A percentile compares a stretch with the other conserved stretches of the same genome.
Conservation (phyloP, 2,888 invertebrate genomes). For the Agrochola litura region DNA sequence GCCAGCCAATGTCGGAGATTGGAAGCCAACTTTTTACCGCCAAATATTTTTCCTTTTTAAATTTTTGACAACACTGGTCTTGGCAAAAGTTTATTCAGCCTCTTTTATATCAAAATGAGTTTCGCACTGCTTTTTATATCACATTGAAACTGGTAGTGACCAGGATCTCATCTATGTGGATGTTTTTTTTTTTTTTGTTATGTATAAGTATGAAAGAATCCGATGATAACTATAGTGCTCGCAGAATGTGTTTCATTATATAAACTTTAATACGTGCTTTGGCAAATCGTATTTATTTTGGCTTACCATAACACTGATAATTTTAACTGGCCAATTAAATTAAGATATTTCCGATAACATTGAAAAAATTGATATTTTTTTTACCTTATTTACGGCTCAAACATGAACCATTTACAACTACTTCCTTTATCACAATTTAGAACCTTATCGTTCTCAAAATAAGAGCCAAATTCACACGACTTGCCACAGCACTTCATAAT, state of each 20-base stretch:
- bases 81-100: constrained; percentile 33
- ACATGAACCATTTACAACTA: background rate
- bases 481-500: constrained; percentile 63
- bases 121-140: constrained; percentile 54
- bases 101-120: constrained; percentile 33
- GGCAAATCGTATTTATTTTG: constrained; percentile 64
- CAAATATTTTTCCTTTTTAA: constrained; percentile 12
- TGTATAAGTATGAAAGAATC: constrained; percentile 57
- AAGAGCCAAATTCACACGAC: constrained; percentile 48
- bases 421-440: background rate
- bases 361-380: background rate
- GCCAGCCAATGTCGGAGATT: constrained; percentile 29
- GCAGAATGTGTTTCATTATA: constrained; percentile 58
- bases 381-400: background rate
- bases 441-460: background rate
- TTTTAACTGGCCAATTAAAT: background rate
- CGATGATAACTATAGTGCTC: constrained; percentile 50
- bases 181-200: constrained; percentile 54
- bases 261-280: constrained; percentile 55
- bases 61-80: constrained; percentile 62
- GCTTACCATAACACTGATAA: constrained; percentile 15
- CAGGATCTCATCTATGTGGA: constrained; percentile 66
- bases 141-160: constrained; percentile 59
- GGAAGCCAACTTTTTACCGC: background rate
- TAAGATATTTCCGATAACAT: constrained; percentile 7